Evolutionary conservation across 2,113 vertebrate species (phyloP).

Genomic region (Gnathonemus longibarbis): DNA sequence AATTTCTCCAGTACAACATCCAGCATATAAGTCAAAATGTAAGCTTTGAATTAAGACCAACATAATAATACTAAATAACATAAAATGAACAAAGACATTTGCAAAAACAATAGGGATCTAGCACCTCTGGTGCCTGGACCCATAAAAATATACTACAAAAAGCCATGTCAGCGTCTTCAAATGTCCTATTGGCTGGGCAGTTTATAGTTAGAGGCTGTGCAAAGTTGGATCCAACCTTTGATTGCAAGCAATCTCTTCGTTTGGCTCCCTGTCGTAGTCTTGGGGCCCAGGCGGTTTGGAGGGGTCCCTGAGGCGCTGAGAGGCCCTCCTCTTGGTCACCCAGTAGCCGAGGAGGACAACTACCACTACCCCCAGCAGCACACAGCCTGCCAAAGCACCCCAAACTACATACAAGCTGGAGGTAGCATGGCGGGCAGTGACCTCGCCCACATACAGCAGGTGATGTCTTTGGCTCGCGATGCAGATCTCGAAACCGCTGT

Average conservation of each 20-base stretch:
- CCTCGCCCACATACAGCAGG: slow-evolving; percentile 19
- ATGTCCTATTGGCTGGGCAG: neutral
- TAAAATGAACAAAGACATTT: neutral
- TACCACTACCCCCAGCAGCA: slow-evolving; percentile 25
- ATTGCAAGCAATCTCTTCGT: neutral
- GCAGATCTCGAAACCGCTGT: slow-evolving; percentile 31
- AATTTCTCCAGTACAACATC: neutral
- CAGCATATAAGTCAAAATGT: neutral
- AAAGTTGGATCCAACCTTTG: neutral
- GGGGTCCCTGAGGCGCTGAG: neutral
- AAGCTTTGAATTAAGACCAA: neutral
- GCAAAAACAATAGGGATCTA: neutral
- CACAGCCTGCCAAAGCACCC: slow-evolving; percentile 23
- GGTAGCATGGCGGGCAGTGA: neutral
- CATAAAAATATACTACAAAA: neutral
- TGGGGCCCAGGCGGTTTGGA: neutral
- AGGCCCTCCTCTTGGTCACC: neutral
- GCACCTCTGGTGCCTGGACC: neutral
- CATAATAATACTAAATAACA: neutral
- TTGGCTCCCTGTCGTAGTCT: neutral
- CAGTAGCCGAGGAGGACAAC: slow-evolving; percentile 2
- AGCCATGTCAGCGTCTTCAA: neutral
- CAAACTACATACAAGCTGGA: neutral
- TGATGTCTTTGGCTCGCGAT: slow-evolving; percentile 39
- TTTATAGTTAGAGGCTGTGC: neutral